Conservation (phyloP, 2,888 invertebrate species). For the Harmothoe impar region DNA sequence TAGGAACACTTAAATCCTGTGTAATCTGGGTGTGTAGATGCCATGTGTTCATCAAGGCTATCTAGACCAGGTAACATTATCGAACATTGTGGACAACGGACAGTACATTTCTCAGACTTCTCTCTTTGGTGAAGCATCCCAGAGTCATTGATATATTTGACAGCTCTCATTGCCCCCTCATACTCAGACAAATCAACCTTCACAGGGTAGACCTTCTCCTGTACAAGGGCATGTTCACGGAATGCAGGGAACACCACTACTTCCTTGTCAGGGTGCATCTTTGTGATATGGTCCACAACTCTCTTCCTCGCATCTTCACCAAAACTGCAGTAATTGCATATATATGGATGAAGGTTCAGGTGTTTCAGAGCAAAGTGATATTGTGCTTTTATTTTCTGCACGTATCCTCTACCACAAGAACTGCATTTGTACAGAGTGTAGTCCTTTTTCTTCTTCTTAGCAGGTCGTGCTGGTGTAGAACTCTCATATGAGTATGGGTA, state of each 20-base stretch:
- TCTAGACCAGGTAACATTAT: conserved; percentile 1
- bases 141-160: conserved; percentile 50
- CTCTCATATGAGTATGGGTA: neutral
- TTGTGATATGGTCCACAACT: conserved; percentile 64
- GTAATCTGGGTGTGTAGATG: neutral
- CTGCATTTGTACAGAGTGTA: conserved; percentile 48
- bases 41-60: conserved; percentile 2
- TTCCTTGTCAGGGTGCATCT: conserved; percentile 66
- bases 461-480: neutral
- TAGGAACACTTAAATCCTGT: conserved; percentile 46
- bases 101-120: conserved; percentile 32
- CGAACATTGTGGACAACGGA: conserved; percentile 31
- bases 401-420: conserved; percentile 56
- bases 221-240: conserved; percentile 59
- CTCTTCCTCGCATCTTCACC: conserved; percentile 47
- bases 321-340: conserved; percentile 57
- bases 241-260: conserved; percentile 61
- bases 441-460: neutral
- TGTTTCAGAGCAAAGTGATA: conserved; percentile 53
- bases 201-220: conserved; percentile 46
- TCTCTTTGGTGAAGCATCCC: conserved; percentile 25
- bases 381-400: conserved; percentile 55
- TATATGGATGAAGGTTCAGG: conserved; percentile 56
- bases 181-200: conserved; percentile 52
- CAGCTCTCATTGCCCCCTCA: conserved; percentile 36